Evolutionary conservation across 2,888 invertebrate species (phyloP), one percentile per base, ranked within the genome.

Genomic region (Brenthis ino): DNA sequence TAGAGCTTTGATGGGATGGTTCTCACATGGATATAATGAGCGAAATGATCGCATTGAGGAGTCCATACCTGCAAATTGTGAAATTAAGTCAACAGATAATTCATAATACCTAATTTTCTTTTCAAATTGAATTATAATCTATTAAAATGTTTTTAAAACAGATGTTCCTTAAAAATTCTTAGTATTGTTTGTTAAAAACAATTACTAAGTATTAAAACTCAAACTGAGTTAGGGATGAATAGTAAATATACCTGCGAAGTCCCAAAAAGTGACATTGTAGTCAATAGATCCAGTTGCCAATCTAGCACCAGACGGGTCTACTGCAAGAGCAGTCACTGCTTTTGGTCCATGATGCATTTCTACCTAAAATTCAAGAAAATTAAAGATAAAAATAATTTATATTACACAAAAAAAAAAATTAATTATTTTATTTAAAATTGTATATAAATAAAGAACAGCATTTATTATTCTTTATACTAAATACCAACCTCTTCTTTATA

Each of bases 241-340:
- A 48, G 28, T 58, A 56, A 57, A 13, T 28, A 57, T 61, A 91
- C 92, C 92, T 72, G 98, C 98, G 93, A 99, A 99, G 85, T 99
- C 99, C 98, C 98, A 99, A 78, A 99, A 97, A 65, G 97, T 96
- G 2, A 99, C 96, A 77, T 99, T 98, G 86, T 99, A 99, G 85
- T 99, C 99, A 37, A 98, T 95, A 0, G 99, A 98, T 0, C 99
- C 99, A 0, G 97, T 96, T 0, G 97, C 96, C 53, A 97, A 80
- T 0, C 99, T 94, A 0, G 99, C 98, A 0, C 99, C 99, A 1
- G 98, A 97, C 0, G 98, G 98, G 88, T 99, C 99, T 0, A 98
- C 95, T 0, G 97, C 96, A 1, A 99, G 86, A 0, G 98, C 98
- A 3, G 98, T 96, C 0, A 99, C 96, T 3, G 98, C 97, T 90